phyloP scores from a whole-genome alignment of 2,797 vertebrate genomes.

The Mus spretus region DNA sequence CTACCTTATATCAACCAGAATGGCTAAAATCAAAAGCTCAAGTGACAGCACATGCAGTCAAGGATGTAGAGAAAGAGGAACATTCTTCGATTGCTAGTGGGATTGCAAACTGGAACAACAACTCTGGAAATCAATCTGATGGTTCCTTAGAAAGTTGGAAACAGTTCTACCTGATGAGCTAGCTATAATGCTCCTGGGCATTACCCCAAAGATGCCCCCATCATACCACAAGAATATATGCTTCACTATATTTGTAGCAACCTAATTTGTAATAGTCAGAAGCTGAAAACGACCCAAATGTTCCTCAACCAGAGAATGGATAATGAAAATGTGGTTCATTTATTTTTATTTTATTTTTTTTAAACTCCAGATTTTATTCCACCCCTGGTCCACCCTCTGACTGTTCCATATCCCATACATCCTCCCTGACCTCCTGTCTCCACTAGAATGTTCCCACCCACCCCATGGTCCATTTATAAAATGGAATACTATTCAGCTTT shows the following conservation, averaged over 20 bases:
- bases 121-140: background rate
- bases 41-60: background rate
- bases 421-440: too few species aligned
- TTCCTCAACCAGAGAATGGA: background rate
- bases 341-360: background rate
- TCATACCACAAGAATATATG: background rate
- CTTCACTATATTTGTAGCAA: background rate
- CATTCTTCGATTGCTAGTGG: background rate
- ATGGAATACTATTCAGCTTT: background rate
- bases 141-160: background rate
- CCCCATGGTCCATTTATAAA: background rate
- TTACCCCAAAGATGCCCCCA: background rate
- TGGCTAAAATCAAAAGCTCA: background rate
- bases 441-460: too few species aligned
- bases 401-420: too few species aligned
- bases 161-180: background rate
- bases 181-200: background rate
- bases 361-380: too few species aligned
- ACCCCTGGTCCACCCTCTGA: too few species aligned
- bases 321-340: background rate
- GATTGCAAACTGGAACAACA: background rate
- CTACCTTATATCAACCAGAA: background rate
- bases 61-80: background rate
- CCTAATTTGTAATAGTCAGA: background rate
- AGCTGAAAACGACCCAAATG: background rate